Base-by-base conservation (phyloP, 2,888 invertebrate genomes). In the Drosophila percnosoma region DNA sequence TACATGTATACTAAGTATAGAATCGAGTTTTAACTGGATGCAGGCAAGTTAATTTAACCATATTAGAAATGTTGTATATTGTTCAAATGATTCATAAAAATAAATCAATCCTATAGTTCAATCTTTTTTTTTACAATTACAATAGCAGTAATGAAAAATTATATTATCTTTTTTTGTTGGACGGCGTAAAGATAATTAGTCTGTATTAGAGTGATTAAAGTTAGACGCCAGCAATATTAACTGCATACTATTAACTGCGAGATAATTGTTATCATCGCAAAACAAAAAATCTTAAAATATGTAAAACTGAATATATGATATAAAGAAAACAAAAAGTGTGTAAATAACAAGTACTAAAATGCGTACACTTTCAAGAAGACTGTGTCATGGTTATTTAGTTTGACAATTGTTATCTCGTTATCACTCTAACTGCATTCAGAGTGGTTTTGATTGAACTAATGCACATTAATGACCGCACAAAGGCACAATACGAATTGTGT, bases 401-500 rank as follows among this genome's bases (percentile, higher is more conserved):
- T 21, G 10, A 40, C 52, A 63, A 76, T 73, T 80, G 64, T 68
- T 54, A 55, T 10, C 40, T 65, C 33, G 36, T 54, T 73, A 33
- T 55, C 45, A 3, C 36, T 45, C 45, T 48, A 18, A 29, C 21
- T 63, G 68, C 60, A 62, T 49, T 77, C 57, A 24, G 4, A 40
- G 31, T 27, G 40, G 2, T 8, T 48, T 57, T 76, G 60, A 74
- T 72, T 74, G 60, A 64, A 57, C 51, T 66, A 79, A 87, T 79
- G 80, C 77, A 75, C 68, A 66, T 74, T 75, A 87, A 85, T 82
- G n/a, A 40, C 8, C 34, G 51, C 7, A 86, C 74, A 88, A 80
- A 57, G 55, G 64, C 51, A 52, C 21, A 49, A 31, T 24, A 57
- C 36, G 40, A 40, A 66, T 62, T 75, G 71, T 72, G 73, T 48